A percentile compares a stretch with the other conserved stretches of the same genome.
These are phyloP conservation scores for Agrenia bidenticulata DNA, from an alignment of 2,888 invertebrate species.

Conservation along the genomic window DNA sequence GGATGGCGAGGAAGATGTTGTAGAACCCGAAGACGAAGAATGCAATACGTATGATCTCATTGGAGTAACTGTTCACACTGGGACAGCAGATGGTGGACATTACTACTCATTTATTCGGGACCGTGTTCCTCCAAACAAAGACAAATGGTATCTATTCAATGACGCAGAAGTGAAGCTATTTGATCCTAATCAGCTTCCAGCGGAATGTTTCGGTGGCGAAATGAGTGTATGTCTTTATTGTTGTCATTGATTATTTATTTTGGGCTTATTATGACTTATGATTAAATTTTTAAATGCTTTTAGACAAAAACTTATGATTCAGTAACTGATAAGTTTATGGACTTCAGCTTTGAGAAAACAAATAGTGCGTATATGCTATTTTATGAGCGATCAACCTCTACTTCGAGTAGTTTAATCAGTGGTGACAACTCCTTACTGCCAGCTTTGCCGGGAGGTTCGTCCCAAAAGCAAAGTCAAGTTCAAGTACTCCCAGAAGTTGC, in stretches of 20 bases:
- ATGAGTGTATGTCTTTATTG: slow-evolving; percentile 76
- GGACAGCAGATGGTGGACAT: slow-evolving; percentile 96
- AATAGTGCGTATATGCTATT: slow-evolving; percentile 97
- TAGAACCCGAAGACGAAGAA: slow-evolving; percentile 53
- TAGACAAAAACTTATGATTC: slow-evolving; percentile 95
- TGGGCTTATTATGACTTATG: too few relatives aligned
- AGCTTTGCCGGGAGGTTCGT: slow-evolving; percentile 45
- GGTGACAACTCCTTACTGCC: slow-evolving; percentile 55
- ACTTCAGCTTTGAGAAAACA: slow-evolving; percentile 95
- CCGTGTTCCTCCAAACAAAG: slow-evolving; percentile 69
- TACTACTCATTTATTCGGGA: slow-evolving; percentile 75
- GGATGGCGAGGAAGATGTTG: slow-evolving; percentile 18
- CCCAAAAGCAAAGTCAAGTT: slow-evolving; percentile 20
- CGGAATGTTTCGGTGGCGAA: slow-evolving; percentile 96
- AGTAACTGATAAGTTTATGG: slow-evolving; percentile 94
- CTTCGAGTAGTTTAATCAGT: slow-evolving; percentile 53
- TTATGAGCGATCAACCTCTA: slow-evolving; percentile 74
- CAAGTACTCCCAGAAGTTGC: slow-evolving; percentile 47
- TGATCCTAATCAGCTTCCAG: slow-evolving; percentile 89
- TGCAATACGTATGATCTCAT: slow-evolving; percentile 71
- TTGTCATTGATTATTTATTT: too few relatives aligned
- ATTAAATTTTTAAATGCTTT: slow-evolving; percentile 52
- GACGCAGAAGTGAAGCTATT: slow-evolving; percentile 93
- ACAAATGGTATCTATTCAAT: slow-evolving; percentile 90
- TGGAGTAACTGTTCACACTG: slow-evolving; percentile 95